Evolutionary conservation across 2,113 vertebrate genomes (phyloP).

Genomic region (Calidris pygmaea): DNA sequence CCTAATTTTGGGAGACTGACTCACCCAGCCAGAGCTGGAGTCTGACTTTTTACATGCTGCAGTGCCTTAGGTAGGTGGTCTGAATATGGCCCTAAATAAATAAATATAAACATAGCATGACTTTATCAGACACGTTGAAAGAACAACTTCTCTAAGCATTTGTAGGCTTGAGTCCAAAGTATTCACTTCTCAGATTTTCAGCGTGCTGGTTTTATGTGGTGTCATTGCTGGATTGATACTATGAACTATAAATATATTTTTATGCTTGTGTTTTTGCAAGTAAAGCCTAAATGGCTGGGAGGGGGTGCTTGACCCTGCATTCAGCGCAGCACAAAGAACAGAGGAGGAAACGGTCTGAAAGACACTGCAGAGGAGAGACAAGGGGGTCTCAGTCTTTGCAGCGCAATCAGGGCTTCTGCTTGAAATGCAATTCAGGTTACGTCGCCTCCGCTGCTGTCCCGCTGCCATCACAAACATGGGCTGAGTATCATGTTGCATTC

Average conservation of each 20-base stretch:
- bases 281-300: slow-evolving; percentile 16
- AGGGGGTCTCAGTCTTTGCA: slow-evolving; percentile 17
- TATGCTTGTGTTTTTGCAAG: slow-evolving; percentile 52
- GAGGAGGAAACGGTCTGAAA: not conserved
- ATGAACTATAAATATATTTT: slow-evolving; percentile 30
- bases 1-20: not conserved
- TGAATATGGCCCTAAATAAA: slow-evolving; percentile 45
- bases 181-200: slow-evolving; percentile 34
- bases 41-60: not conserved
- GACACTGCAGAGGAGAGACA: not conserved
- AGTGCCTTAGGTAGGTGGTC: slow-evolving; percentile 52
- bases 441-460: not conserved
- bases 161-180: slow-evolving; percentile 36
- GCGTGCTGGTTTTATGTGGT: slow-evolving; percentile 58
- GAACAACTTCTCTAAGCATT: slow-evolving; percentile 41
- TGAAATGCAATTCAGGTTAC: not conserved
- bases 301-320: not conserved
- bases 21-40: not conserved
- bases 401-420: not conserved
- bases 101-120: slow-evolving; percentile 37
- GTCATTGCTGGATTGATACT: slow-evolving; percentile 51
- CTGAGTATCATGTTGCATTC: not conserved
- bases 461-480: slow-evolving; percentile 13
- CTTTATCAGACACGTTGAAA: slow-evolving; percentile 59
- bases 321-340: slow-evolving; percentile 4